These are phyloP conservation scores for Arothron firmamentum DNA, from an alignment of 2,113 vertebrate genomes.

Conservation along the genomic window DNA sequence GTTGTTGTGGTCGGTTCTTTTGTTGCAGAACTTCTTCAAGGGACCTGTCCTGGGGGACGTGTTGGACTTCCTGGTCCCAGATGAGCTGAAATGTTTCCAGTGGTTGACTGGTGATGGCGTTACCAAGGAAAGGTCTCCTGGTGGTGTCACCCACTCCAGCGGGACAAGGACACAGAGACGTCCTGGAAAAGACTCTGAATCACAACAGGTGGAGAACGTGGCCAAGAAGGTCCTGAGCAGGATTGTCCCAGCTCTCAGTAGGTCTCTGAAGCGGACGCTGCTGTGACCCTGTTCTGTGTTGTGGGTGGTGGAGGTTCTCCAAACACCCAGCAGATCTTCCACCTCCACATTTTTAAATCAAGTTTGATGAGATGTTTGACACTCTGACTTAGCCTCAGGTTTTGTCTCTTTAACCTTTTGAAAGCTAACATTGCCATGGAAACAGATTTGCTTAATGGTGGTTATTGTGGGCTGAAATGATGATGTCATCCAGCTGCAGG, in stretches of 20 bases:
- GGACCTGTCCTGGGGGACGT: not conserved
- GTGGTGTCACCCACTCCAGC: not conserved
- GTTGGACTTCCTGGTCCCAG: constrained; percentile 14
- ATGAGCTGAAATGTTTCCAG: constrained; percentile 21
- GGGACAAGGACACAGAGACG: not conserved
- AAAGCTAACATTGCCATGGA: too few relatives aligned
- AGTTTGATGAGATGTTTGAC: too few relatives aligned
- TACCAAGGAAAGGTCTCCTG: not conserved
- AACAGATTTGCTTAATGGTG: too few relatives aligned
- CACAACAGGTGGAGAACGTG: not conserved
- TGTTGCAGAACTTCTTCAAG: constrained; percentile 4
- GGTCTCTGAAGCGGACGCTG: not conserved
- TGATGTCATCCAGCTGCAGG: constrained; percentile 15
- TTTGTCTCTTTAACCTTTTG: too few relatives aligned
- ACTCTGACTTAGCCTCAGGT: too few relatives aligned
- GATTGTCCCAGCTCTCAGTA: constrained; percentile 8
- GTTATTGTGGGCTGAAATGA: too few relatives aligned
- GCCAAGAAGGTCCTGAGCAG: constrained; percentile 1
- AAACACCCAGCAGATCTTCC: too few relatives aligned
- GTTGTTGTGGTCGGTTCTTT: not conserved
- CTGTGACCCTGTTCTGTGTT: not conserved
- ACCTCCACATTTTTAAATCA: too few relatives aligned
- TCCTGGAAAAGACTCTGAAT: not conserved
- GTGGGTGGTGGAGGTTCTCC: not conserved
- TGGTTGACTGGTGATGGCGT: constrained; percentile 10